phyloP scores from a whole-genome alignment of 2,113 vertebrate genomes.

The Malurus elegans region DNA sequence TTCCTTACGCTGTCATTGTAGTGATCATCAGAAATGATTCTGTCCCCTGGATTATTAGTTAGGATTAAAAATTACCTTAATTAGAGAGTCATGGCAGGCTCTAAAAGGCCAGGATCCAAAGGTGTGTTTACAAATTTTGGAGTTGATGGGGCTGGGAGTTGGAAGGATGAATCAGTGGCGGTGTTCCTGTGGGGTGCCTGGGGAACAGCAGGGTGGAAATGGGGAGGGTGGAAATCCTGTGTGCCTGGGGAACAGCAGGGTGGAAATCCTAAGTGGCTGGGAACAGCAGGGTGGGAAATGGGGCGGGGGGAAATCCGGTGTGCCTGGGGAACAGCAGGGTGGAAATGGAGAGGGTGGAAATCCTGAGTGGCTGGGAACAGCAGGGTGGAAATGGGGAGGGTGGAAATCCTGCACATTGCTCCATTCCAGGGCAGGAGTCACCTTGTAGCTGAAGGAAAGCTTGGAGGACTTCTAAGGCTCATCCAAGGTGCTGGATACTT shows the following conservation, averaged over 20 bases:
- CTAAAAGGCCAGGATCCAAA: neutral
- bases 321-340: neutral
- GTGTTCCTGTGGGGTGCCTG: neutral
- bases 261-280: too few relatives aligned
- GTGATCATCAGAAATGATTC: neutral
- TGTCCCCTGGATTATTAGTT: neutral
- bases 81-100: neutral
- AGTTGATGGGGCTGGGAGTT: neutral
- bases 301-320: too few relatives aligned
- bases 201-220: too few relatives aligned
- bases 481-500: neutral
- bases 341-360: too few relatives aligned
- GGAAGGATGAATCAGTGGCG: neutral
- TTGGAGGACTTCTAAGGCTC: neutral
- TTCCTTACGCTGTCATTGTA: neutral
- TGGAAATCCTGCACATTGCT: neutral
- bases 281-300: too few relatives aligned
- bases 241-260: neutral
- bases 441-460: neutral
- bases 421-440: neutral
- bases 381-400: neutral
- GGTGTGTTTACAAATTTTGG: neutral
- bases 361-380: neutral
- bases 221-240: too few relatives aligned
- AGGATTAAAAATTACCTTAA: neutral